A percentile compares a stretch with the other conserved stretches of the same genome.
Evolutionary conservation across 2,797 vertebrate genomes (phyloP).

Genomic region (Huso huso): DNA sequence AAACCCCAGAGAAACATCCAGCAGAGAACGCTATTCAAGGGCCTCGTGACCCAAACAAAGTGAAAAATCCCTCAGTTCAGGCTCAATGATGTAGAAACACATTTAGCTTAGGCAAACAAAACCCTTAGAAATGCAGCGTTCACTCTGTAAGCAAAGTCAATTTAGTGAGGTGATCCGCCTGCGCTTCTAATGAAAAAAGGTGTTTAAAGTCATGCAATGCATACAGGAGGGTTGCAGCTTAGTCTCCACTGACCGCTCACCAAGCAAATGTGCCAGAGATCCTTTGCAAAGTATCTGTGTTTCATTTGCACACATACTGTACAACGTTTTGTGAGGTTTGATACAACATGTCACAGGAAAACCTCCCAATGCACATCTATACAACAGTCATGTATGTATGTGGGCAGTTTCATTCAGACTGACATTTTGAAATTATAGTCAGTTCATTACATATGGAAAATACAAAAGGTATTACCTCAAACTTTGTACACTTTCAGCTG

Average conservation of each 20-base stretch:
- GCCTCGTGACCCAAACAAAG: constrained; percentile 48
- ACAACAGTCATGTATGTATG: too few relatives aligned
- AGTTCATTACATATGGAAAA: too few relatives aligned
- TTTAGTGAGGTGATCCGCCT: constrained; percentile 39
- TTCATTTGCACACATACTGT: too few relatives aligned
- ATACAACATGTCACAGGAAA: too few relatives aligned
- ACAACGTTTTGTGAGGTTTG: too few relatives aligned
- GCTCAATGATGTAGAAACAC: constrained; percentile 55
- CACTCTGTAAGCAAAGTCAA: constrained; percentile 69
- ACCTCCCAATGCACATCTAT: too few relatives aligned
- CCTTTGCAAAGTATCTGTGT: too few relatives aligned
- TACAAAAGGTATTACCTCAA: too few relatives aligned
- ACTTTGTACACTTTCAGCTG: too few relatives aligned
- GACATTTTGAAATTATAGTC: too few relatives aligned
- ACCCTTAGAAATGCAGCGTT: constrained; percentile 56
- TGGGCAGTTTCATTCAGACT: too few relatives aligned
- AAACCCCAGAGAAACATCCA: constrained; percentile 50
- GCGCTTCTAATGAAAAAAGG: constrained; percentile 31
- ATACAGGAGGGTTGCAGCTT: background rate
- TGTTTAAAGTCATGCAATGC: background rate
- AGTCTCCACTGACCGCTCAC: constrained; percentile 5
- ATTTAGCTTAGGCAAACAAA: constrained; percentile 64
- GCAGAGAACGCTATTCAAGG: constrained; percentile 41
- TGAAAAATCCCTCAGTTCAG: constrained; percentile 57
- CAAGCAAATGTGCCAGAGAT: background rate